These are phyloP conservation scores for cattle (Bos taurus) DNA, from an alignment of 2,113 vertebrate species.

Conservation along the genomic window DNA sequence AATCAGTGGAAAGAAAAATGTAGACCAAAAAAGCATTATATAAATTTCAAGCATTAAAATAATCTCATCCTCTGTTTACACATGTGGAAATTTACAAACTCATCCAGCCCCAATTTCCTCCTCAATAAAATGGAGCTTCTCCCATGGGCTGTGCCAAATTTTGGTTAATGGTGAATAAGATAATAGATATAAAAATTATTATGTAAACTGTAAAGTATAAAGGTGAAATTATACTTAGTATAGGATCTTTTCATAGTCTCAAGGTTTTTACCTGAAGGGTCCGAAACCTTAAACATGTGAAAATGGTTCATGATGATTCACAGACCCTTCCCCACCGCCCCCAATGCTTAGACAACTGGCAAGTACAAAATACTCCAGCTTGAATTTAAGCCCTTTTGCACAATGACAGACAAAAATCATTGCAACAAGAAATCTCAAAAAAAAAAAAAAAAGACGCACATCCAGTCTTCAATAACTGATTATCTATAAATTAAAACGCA, in stretches of 20 bases:
- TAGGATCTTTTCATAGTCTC: background rate
- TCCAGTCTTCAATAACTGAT: slow-evolving; percentile 11
- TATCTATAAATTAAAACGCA: slow-evolving; percentile 12
- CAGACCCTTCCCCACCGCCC: background rate
- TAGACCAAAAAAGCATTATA: background rate
- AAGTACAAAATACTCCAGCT: background rate
- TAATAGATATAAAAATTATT: background rate
- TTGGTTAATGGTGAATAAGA: slow-evolving; percentile 15
- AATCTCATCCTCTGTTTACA: background rate
- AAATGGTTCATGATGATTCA: background rate
- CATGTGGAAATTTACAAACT: background rate
- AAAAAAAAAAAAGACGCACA: slow-evolving; percentile 26
- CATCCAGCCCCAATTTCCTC: background rate
- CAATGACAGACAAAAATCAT: background rate
- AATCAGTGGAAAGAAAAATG: background rate
- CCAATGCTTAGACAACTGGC: background rate
- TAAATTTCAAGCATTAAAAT: background rate
- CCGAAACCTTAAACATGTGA: slow-evolving; percentile 16
- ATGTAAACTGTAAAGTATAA: slow-evolving; percentile 17
- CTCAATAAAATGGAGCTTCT: background rate
- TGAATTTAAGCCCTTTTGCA: background rate
- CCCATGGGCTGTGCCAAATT: background rate
- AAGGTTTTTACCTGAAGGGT: background rate
- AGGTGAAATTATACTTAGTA: slow-evolving; percentile 11
- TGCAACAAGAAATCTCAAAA: background rate